Base-by-base conservation (phyloP, 1,140 invertebrate genomes). In the Babylonia areolata region DNA sequence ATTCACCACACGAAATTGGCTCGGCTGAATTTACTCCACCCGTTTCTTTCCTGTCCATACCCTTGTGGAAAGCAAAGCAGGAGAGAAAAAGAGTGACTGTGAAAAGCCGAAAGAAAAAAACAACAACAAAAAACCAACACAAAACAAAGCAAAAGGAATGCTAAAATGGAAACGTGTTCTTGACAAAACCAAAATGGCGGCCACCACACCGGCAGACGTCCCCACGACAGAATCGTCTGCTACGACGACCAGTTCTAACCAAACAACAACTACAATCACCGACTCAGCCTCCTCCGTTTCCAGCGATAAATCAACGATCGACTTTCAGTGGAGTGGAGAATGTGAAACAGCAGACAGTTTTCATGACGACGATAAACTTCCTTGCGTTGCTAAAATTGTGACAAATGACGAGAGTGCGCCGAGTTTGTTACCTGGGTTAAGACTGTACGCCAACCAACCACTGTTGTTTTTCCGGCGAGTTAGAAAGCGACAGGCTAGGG, bases 401-500 rank as follows among this genome's bases (percentile, higher is more conserved):
- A 58, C 51, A 31, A 37, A 31, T 2, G 75, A 28, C n/a, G 58
- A 46, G 39, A 79, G 78, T 71, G 88, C 80, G 1, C 77, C 69
- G 3, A 58, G 42, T 31, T 51, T 92, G 39, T 82, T 83, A 0
- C 84, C 81, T 20, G 92, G 92, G n/a, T 37, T 92, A 51, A 90
- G 86, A n/a, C 86, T 91, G 2, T 92, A 93, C 46, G 79, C 87
- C 15, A 80, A 89, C 12, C 91, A 92, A 54, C 90, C 92, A 9
- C 88, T 92, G 12, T 75, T 90, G 40, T 75, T 92, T 6, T 84
- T 88, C 37, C 87, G 51, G n/a, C 83, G 84, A 11, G 85, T 80
- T 31, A 85, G 37, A 33, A 90, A 91, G 69, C 77, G 54, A 39
- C 88, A 90, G 20, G 91, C 82, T 0, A 39, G 81, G 31, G 91